Percentiles rank a stretch among this genome's conserved stretches.
These are phyloP conservation scores for Acromyrmex heyeri DNA, from an alignment of 1,140 invertebrate genomes.

Conservation along the genomic window DNA sequence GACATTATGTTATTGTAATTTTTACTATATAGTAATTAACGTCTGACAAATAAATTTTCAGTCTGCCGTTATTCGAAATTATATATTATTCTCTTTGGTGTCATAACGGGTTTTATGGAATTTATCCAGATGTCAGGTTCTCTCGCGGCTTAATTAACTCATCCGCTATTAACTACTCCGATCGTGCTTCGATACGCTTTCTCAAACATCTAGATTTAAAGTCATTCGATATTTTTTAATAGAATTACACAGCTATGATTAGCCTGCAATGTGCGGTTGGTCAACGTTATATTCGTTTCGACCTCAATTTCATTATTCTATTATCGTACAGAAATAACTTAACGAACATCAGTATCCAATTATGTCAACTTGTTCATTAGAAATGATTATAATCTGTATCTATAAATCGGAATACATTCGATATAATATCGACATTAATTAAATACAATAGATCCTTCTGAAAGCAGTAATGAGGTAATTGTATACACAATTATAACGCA, in stretches of 20 bases:
- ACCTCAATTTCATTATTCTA: neutral
- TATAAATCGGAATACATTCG: neutral
- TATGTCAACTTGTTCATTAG: conserved; percentile 12
- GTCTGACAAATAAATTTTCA: conserved; percentile 14
- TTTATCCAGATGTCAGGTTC: conserved; percentile 13
- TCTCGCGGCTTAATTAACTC: conserved; percentile 35
- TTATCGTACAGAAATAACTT: conserved; percentile 10
- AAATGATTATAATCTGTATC: neutral
- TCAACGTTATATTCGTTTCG: conserved; percentile 12
- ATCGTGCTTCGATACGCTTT: neutral
- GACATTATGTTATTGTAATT: conserved; percentile 26
- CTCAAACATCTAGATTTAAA: conserved; percentile 28
- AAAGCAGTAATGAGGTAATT: conserved; percentile 20
- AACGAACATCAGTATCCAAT: conserved; percentile 17
- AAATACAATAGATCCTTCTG: neutral
- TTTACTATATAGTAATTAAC: conserved; percentile 29
- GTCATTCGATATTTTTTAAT: neutral
- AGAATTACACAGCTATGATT: neutral
- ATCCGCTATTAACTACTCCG: neutral
- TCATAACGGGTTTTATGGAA: neutral
- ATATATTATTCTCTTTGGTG: conserved; percentile 19
- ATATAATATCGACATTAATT: neutral
- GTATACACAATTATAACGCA: neutral
- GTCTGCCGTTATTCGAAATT: neutral
- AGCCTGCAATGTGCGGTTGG: neutral